phyloP scores from a whole-genome alignment of 2,888 invertebrate species.

The Halictus quadricinctus region DNA sequence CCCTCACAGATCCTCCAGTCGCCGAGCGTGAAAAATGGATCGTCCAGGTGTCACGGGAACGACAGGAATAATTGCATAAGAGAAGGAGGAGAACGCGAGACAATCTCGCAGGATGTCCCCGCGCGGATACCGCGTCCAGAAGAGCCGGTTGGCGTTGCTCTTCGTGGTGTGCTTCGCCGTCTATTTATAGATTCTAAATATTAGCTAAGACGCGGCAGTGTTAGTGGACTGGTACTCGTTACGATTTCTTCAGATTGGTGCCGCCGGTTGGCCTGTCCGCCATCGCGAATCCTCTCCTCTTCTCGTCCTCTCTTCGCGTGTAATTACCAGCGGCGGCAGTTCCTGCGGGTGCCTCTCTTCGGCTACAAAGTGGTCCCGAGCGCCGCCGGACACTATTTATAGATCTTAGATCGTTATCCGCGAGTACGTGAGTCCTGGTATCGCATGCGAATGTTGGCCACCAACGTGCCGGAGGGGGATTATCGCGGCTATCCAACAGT shows the following conservation, averaged over 20 bases:
- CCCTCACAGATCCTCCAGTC: background rate
- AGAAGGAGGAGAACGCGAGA: background rate
- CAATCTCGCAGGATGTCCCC: constrained; percentile 2
- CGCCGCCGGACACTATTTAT: constrained; percentile 64
- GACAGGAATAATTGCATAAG: constrained; percentile 51
- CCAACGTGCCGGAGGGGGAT: constrained; percentile 25
- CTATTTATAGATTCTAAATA: constrained; percentile 68
- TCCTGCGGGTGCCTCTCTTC: constrained; percentile 53
- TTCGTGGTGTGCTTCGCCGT: background rate
- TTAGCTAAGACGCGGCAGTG: constrained; percentile 49
- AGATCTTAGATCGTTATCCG: constrained; percentile 69
- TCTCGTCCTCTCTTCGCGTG: constrained; percentile 53
- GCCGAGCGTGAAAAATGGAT: background rate
- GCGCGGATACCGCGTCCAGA: constrained; percentile 40
- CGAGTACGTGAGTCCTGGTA: constrained; percentile 49
- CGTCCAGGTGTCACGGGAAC: constrained; percentile 18
- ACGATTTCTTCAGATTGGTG: constrained; percentile 58
- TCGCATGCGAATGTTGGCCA: constrained; percentile 52
- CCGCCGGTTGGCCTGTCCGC: constrained; percentile 38
- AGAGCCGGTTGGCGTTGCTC: constrained; percentile 33
- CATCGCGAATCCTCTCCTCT: constrained; percentile 43
- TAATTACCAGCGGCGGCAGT: constrained; percentile 49
- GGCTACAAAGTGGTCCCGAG: constrained; percentile 40
- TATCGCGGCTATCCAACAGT: constrained; percentile 42
- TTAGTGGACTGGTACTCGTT: constrained; percentile 60